These are phyloP conservation scores for Drosophila malerkotliana DNA, from an alignment of 1,140 invertebrate species.

Conservation along the genomic window DNA sequence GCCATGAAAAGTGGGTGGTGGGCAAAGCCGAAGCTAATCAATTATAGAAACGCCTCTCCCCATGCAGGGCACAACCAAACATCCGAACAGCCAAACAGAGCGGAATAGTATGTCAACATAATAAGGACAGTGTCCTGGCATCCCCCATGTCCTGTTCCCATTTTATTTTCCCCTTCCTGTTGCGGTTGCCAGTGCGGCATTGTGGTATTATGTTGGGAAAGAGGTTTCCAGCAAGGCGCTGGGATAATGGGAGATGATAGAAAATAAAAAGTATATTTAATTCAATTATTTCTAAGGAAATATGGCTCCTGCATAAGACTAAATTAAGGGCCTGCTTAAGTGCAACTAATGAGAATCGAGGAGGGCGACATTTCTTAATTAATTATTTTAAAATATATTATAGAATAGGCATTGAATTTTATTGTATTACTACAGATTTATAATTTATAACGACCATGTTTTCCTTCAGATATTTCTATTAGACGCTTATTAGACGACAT, in stretches of 20 bases:
- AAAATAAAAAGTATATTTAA: neutral
- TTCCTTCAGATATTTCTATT: too few species aligned
- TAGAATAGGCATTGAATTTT: too few species aligned
- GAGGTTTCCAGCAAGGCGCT: neutral
- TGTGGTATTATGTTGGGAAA: constrained; percentile 40
- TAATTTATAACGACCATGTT: too few species aligned
- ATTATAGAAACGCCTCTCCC: constrained; percentile 59
- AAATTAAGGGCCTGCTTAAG: too few species aligned
- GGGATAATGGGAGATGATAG: neutral
- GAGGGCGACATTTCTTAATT: too few species aligned
- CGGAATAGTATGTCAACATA: constrained; percentile 74
- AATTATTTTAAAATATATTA: too few species aligned
- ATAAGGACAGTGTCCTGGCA: constrained; percentile 46
- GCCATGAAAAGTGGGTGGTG: constrained; percentile 46
- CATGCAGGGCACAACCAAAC: neutral
- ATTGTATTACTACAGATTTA: too few species aligned
- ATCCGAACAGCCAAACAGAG: constrained; percentile 5
- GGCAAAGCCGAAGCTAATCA: constrained; percentile 71
- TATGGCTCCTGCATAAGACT: neutral
- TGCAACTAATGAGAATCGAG: too few species aligned
- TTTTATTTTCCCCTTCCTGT: constrained; percentile 34
- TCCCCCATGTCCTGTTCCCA: constrained; percentile 13
- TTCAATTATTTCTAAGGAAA: neutral
- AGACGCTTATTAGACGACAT: too few species aligned
- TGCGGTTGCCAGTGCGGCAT: constrained; percentile 24